Conservation (phyloP, 2,113 vertebrate genomes). For the Calyptommatus sinebrachiatus region DNA sequence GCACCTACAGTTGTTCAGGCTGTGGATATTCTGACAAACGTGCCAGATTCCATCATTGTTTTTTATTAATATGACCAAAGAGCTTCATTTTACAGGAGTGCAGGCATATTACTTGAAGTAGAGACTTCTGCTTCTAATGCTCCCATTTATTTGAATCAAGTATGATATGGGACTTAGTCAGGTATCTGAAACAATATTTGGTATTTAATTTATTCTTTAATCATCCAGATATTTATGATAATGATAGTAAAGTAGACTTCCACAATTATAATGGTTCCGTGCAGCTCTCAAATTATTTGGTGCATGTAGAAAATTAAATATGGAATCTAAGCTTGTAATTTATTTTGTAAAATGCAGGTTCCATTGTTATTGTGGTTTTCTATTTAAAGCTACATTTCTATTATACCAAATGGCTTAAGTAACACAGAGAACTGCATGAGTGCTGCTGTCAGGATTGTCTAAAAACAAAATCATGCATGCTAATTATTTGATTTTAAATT, state of each 20-base stretch:
- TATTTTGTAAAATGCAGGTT: slow-evolving; percentile 34
- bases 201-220: slow-evolving; percentile 9
- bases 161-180: slow-evolving; percentile 33
- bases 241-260: slow-evolving; percentile 53
- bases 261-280: slow-evolving; percentile 35
- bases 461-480: not conserved
- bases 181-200: slow-evolving; percentile 32
- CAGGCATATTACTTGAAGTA: slow-evolving; percentile 50
- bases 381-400: slow-evolving; percentile 49
- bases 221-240: slow-evolving; percentile 40
- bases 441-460: not conserved
- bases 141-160: slow-evolving; percentile 45
- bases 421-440: not conserved
- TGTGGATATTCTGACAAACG: not conserved
- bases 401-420: slow-evolving; percentile 54
- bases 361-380: slow-evolving; percentile 43
- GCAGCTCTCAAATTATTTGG: slow-evolving; percentile 21
- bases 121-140: slow-evolving; percentile 45
- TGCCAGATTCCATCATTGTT: not conserved
- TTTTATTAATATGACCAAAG: slow-evolving; percentile 19
- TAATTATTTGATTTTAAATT: slow-evolving; percentile 7
- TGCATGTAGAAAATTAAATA: slow-evolving; percentile 25
- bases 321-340: slow-evolving; percentile 19
- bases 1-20: not conserved
- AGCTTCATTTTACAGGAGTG: slow-evolving; percentile 18